Base-by-base conservation (phyloP, 1,140 invertebrate species). In the Drosophila subobscura region DNA sequence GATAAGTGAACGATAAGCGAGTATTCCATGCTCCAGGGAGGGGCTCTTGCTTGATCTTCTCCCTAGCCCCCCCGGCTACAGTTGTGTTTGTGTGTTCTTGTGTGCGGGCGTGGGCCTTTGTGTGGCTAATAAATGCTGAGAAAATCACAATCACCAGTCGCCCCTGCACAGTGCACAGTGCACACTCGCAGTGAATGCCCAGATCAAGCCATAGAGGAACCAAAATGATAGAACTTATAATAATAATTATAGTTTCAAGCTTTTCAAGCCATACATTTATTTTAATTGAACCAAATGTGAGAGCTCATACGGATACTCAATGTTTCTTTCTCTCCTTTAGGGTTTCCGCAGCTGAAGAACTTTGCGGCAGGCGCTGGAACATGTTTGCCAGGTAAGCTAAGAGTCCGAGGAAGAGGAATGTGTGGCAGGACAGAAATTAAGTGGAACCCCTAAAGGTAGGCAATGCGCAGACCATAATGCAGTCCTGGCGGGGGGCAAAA, bases 281-380 rank as follows among this genome's bases (percentile, higher is more conserved):
- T 20, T 20, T 20, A 20, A 20, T 20, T 20, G 16, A 20, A 20
- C 1, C 16, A 20, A 20, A 20, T 20, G 16, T 20, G 1, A 20
- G 16, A 20, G 16, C 16, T 20, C 16, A 20, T 20, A 20, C 16
- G 16, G 16, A 20, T 4, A 29, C 8, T 22, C 20, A n/a, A 12
- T 33, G 20, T 23, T 16, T 23, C 1, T 1, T 5, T 45, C 10
- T 44, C 72, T 8, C 20, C 93, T 92, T 23, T 91, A 93, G 93
- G 92, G 55, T 93, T 93, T 78, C 90, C 93, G 12, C 93, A 93
- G 72, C 71, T 93, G 49, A 93, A 93, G 75, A 92, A 91, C 25
- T 93, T 93, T 74, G 91, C 91, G 70, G 65, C 92, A 61, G 74
- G 70, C 66, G 86, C 91, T 61, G 93, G 92, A 61, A 91, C 92